Evolutionary conservation across 2,888 invertebrate species (phyloP), one percentile per base, ranked within the genome.

Genomic region (Octodonta nipae): DNA sequence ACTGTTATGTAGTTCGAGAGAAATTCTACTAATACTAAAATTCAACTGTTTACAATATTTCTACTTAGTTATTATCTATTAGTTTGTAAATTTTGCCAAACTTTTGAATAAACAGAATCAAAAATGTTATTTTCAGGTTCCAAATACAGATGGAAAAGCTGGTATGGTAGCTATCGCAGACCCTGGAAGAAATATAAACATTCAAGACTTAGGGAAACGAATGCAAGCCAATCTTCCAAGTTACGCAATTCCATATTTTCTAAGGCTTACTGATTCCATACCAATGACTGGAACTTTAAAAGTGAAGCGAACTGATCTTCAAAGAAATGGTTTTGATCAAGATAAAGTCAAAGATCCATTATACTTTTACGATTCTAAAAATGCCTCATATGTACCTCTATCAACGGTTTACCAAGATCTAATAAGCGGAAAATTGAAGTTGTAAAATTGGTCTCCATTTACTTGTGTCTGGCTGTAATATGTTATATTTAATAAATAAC

Each of bases 141-240:
- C 83, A 1, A 70, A 73, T 37, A 71, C 75, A 30, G 86, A 87
- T 54, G 93, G 93, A 0, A 75, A 80, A 49, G 91, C 88, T 10
- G 93, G 93, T 41, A 95, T 95, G 93, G 88, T 79, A 12, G 87
- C 89, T 12, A 73, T 93, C 35, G 81, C 80, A 11, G 84, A 86
- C 58, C 69, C 73, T 3, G 61, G 70, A 2, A 64, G 70, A 16
- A 58, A 65, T 35, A 56, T 83, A 33, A 70, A 75, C 49, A 61
- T 82, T 42, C 45, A 56, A 13, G 61, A 65, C 31, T 63, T 86
- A 35, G 73, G 75, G 13, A 62, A 66, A n/a, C 75, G 73, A 32
- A 64, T 85, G 27, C 75, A 76, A 52, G 70, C 71, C 47, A 67
- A 74, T 40, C 66, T 95, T 46, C 88, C 95, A 0, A 55, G 75